Base-by-base conservation (phyloP, 2,888 invertebrate genomes). In the Phalera bucephala region DNA sequence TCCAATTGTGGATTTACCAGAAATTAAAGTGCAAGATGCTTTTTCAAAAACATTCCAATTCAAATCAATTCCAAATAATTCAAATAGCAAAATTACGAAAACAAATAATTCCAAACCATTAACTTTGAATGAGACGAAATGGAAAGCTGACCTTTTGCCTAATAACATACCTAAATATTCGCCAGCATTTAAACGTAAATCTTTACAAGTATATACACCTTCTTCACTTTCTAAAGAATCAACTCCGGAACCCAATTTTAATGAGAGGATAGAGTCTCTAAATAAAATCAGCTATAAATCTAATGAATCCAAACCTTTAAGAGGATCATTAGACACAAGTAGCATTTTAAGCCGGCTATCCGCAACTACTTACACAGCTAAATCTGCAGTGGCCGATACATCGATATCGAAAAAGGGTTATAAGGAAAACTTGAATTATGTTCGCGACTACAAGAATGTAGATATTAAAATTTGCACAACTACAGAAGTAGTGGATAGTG, bases 181-280 rank as follows among this genome's bases (percentile, higher is more conserved):
- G 1, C 95, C 95, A 9, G 95, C 95, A 2, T 95, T 95, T 64
- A 95, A 95, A 75, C 85, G 95, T 47, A 94, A 95, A 79, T 93
- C 92, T 37, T 80, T 95, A 30, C 92, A 94, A 57, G 91, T 95
- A 1, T 94, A 93, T 66, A 79, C 83, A 13, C 78, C 88, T 15
- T 69, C 75, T 19, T 79, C 87, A 15, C 54, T 85, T 43, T 89
- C 88, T 33, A 89, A 89, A 48, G 89, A 89, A 63, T 81, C 85
- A 10, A 87, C 88, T n/a, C 89, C 89, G 14, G 87, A 88, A 61
- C 70, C 84, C 21, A 83, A 74, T 64, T 74, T 80, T 32, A 64
- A 54, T 38, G 83, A 82, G 26, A 79, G 76, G 54, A 47, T 73
- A 33, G 80, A 83, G 5, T 45, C 64, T 22, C 42, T 76, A 10